phyloP scores from a whole-genome alignment of 2,888 invertebrate species.

The Lapara coniferarum region DNA sequence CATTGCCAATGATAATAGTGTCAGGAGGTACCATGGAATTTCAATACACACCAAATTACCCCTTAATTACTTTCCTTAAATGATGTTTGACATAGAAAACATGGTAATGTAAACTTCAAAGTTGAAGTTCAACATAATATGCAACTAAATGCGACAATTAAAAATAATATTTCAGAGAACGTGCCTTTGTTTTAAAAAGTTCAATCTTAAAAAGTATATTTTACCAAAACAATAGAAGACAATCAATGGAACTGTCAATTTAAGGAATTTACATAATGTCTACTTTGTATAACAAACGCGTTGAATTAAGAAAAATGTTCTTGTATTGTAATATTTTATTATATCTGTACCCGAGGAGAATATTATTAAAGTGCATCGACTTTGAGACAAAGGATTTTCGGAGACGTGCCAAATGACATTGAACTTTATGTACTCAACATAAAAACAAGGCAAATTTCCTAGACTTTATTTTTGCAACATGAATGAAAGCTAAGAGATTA shows the following conservation, averaged over 20 bases:
- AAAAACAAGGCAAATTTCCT: too few species aligned
- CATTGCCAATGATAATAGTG: too few species aligned
- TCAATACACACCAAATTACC: too few species aligned
- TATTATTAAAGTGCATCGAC: conserved; percentile 4
- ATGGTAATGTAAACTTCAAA: too few species aligned
- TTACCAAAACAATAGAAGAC: conserved; percentile 2
- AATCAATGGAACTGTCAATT: conserved; percentile 22
- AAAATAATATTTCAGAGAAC: not conserved
- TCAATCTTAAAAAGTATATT: not conserved
- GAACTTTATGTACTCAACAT: too few species aligned
- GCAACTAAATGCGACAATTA: not conserved
- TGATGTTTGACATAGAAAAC: too few species aligned
- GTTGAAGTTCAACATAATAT: not conserved
- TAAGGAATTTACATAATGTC: conserved; percentile 15
- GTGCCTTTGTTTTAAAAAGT: not conserved
- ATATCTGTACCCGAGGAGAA: not conserved
- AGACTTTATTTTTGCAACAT: too few species aligned
- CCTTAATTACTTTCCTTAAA: too few species aligned
- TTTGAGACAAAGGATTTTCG: not conserved
- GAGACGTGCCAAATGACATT: not conserved
- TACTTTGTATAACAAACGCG: conserved; percentile 21
- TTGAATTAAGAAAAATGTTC: conserved; percentile 14
- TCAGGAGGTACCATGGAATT: too few species aligned
- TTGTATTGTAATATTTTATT: conserved; percentile 11
- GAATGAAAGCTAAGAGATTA: too few species aligned